These are phyloP conservation scores for Acromyrmex charruanus DNA, from an alignment of 1,140 invertebrate genomes.

Conservation along the genomic window DNA sequence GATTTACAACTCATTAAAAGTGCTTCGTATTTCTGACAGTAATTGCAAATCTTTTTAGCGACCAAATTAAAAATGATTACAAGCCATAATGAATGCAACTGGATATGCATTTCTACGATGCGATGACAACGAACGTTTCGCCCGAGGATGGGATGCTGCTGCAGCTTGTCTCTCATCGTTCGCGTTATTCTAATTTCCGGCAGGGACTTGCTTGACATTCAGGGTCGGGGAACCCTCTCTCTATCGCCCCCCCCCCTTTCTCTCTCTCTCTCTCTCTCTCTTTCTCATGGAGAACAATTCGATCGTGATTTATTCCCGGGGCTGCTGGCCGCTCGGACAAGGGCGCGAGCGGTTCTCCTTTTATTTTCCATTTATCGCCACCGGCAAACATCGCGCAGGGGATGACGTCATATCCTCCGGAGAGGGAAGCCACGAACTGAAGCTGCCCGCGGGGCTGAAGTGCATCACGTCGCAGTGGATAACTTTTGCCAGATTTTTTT, in stretches of 20 bases:
- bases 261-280: background rate
- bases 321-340: conserved; percentile 30
- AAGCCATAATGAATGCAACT: conserved; percentile 14
- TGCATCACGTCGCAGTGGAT: conserved; percentile 46
- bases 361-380: conserved; percentile 62
- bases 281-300: conserved; percentile 54
- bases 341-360: conserved; percentile 38
- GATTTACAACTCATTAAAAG: background rate
- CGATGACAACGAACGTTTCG: background rate
- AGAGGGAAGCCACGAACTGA: conserved; percentile 28
- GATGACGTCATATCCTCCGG: conserved; percentile 53
- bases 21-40: background rate
- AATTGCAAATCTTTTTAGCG: background rate
- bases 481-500: conserved; percentile 59
- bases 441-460: conserved; percentile 19
- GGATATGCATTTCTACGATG: conserved; percentile 5
- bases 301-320: conserved; percentile 63
- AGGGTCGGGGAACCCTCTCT: conserved; percentile 36
- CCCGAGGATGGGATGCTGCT: conserved; percentile 30
- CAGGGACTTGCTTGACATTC: conserved; percentile 44
- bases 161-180: conserved; percentile 9
- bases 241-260: background rate
- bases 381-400: conserved; percentile 23
- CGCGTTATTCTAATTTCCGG: conserved; percentile 64
- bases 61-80: conserved; percentile 14